A percentile compares a stretch with the other conserved stretches of the same genome.
Conservation (phyloP, 2,113 vertebrate genomes). For the Mus musculus region GRCm39 chr2:146831501-146832000, state of each 20-base stretch:
- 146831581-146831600: neutral
- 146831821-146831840: neutral
- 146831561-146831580: neutral
- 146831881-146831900: constrained; percentile 9
- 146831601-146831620: neutral
- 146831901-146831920: neutral
- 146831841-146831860: neutral
- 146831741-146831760: neutral
- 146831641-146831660: neutral
- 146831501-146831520: no score
- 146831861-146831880: constrained; percentile 49
- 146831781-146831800: neutral
- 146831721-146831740: constrained; percentile 11
- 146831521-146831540: fast-evolving
- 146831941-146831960: neutral
- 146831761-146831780: neutral
- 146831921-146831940: neutral
- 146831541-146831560: neutral
- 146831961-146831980: constrained; percentile 2
- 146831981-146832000: constrained; percentile 12
- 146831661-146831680: constrained; percentile 2
- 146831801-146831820: neutral
- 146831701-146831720: neutral
- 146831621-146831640: neutral
- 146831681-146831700: neutral